Evolutionary conservation across 2,113 vertebrate species (phyloP), one percentile per base, ranked within the genome.

Genomic region (Rhagologus leucostigma): DNA sequence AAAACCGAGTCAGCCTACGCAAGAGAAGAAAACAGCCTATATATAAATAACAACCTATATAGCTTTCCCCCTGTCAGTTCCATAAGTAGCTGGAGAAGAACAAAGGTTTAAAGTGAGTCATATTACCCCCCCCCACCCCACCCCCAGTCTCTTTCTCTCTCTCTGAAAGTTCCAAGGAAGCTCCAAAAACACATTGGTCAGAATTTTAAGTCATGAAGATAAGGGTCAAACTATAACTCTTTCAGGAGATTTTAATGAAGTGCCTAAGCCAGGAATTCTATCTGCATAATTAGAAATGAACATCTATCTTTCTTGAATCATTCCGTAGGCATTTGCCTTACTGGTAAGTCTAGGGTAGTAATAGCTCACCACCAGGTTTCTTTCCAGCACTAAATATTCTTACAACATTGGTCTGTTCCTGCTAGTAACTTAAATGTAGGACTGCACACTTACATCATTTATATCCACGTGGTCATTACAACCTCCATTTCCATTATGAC

Each of bases 11-110:
- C 79, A 90, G 79, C 75, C 93, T 90, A 94, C 22, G 3, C 82
- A 80, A 95, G 24, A 73, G 82, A 81, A 88, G 88, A 86, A 68
- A 94, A 88, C 90, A 90, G 39, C 56, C 60, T 90, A 47, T 73
- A 77, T 89, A 93, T 63, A 95, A 96, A 93, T 88, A 96, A 86
- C 75, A 95, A 86, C 76, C 95, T 74, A 77, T 86, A 84, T 92
- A 92, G 59, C 68, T 46, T 94, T 70, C 37, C 50, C 63, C 39
- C n/a, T 88, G 82, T 63, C 79, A 80, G 65, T 84, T 86, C 86
- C 76, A 5, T 59, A 88, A 95, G 88, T 37, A 92, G 50, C 20
- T 90, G 78, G 67, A 85, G 74, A 82, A 82, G 88, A 95, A 90
- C 83, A 95, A 94, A 95, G 67, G 63, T 82, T 83, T 77, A 39